Evolutionary conservation across 2,888 invertebrate genomes (phyloP).

Genomic region (Synanthedon andrenaeformis): DNA sequence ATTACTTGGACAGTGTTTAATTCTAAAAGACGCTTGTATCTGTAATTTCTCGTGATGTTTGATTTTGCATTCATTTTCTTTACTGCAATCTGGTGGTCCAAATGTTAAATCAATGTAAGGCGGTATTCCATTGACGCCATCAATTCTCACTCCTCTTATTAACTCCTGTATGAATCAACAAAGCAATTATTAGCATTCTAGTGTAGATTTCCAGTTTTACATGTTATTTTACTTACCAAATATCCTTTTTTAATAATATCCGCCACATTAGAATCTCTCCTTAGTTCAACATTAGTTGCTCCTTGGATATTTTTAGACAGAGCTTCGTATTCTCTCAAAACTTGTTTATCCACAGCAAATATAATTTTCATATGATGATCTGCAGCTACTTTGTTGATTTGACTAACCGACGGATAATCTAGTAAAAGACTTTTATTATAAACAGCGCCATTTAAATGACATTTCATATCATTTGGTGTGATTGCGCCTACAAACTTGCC

Average conservation of each 20-base stretch:
- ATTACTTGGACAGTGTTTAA: not conserved
- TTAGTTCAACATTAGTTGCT: conserved; percentile 69
- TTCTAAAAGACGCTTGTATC: conserved; percentile 22
- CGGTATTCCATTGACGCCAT: conserved; percentile 11
- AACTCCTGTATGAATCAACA: conserved; percentile 22
- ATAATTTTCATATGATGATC: conserved; percentile 82
- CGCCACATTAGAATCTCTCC: conserved; percentile 69
- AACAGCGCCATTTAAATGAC: conserved; percentile 66
- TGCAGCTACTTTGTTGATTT: conserved; percentile 72
- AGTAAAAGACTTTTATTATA: conserved; percentile 65
- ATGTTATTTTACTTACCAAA: conserved; percentile 50
- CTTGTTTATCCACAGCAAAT: conserved; percentile 70
- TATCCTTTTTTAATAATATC: conserved; percentile 78
- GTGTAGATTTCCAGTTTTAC: not conserved
- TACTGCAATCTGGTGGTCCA: conserved; percentile 23
- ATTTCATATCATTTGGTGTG: conserved; percentile 76
- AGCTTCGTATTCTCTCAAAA: conserved; percentile 46
- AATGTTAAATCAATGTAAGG: conserved; percentile 20
- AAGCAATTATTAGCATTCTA: not conserved
- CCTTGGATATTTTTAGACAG: conserved; percentile 75
- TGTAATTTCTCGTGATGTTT: conserved; percentile 16
- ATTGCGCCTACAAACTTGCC: conserved; percentile 79
- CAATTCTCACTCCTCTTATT: conserved; percentile 16
- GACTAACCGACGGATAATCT: conserved; percentile 86
- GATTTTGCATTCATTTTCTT: conserved; percentile 19